phyloP scores from a whole-genome alignment of 2,113 vertebrate genomes.

The Dunckerocampus dactyliophorus region DNA sequence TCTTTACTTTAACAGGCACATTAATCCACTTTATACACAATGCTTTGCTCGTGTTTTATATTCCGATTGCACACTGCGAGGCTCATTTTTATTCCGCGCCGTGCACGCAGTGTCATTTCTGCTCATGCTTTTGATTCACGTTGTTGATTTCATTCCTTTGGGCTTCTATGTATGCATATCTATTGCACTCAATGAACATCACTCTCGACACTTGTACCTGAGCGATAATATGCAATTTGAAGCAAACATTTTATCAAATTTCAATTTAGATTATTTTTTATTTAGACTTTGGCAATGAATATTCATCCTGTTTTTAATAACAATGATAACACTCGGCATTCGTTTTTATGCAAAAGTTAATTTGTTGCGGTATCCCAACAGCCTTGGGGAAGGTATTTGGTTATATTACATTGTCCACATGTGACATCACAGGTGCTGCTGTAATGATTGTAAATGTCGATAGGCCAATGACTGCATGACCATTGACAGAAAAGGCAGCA shows the following conservation, averaged over 20 bases:
- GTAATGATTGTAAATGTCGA: conserved; percentile 20
- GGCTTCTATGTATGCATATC: conserved; percentile 17
- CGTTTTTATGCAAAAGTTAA: background rate
- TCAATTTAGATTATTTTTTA: background rate
- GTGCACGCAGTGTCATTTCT: conserved; percentile 13
- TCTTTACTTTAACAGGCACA: background rate
- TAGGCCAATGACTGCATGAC: conserved; percentile 29
- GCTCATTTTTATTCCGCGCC: conserved; percentile 29
- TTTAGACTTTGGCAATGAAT: background rate
- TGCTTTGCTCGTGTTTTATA: conserved; percentile 6
- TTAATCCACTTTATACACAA: background rate
- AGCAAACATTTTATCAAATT: background rate
- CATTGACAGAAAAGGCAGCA: conserved; percentile 9
- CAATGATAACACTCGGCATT: background rate
- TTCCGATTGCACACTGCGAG: conserved; percentile 1
- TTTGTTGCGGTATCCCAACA: background rate
- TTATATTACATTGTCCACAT: no score
- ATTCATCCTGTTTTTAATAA: background rate
- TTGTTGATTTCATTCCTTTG: conserved; percentile 10
- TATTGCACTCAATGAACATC: conserved; percentile 6
- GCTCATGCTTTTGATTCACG: conserved; percentile 20
- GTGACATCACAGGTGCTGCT: conserved; percentile 1
- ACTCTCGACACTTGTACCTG: conserved; percentile 8
- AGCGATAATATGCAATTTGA: background rate
- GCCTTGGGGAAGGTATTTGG: background rate